Base-by-base conservation (phyloP, 2,888 invertebrate genomes). In the Acrobasis consociella region DNA sequence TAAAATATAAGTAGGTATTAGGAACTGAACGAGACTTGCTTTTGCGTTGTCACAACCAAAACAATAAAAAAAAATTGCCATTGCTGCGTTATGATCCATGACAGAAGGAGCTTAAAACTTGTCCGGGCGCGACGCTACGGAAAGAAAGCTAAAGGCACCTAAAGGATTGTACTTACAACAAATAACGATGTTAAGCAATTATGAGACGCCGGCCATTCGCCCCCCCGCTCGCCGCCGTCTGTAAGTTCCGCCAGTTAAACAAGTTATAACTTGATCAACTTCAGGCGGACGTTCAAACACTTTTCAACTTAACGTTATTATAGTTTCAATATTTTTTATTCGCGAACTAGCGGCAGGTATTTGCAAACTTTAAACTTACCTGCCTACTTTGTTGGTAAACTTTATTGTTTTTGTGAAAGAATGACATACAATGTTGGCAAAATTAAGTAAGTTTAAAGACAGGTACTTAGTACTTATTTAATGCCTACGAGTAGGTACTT, bases 121-220 rank as follows among this genome's bases (percentile, higher is more conserved):
- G 15, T n/a, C 22, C 15, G 15, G 60, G 38, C n/a, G 17, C 15
- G n/a, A 22, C 15, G 5, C 50, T 10, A 9, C 16, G 38, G 31
- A 16, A 53, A 46, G 53, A 60, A 46, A 60, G 62, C 55, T 55
- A 55, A 49, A 61, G 62, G 62, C 31, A 60, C 55, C 55, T 55
- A 55, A 49, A 61, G 62, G 62, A 49, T 56, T 62, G 62, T 56
- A 56, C 42, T 56, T 56, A 46, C 62, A 56, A 55, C 55, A 62
- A 62, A 62, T 62, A 62, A 62, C 55, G 62, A 62, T 55, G 62
- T 62, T 49, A 55, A 56, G 53, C 55, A 62, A 55, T 62, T 62
- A 62, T 55, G 49, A 55, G 55, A 62, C 49, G 46, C 49, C 62
- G 49, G 15, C 15, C 16, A 16, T 22, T 13, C 17, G 31, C 7